Evolutionary conservation across 1,140 invertebrate species (phyloP), one percentile per base, ranked within the genome.

Genomic region (Drosophila mayri): DNA sequence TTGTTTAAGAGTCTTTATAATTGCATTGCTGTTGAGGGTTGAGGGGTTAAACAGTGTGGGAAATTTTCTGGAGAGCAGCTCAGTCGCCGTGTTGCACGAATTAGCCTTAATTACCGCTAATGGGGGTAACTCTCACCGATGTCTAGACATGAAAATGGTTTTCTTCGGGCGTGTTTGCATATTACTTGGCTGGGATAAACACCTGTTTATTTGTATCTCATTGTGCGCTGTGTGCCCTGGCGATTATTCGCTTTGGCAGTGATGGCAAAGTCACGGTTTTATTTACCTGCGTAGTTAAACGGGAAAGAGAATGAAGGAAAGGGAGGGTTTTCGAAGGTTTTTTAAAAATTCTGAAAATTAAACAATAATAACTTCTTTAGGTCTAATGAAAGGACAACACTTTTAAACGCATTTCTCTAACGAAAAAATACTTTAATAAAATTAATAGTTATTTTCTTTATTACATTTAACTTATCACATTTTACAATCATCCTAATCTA

Each of bases 201-300:
- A 72, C 54, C 70, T 73, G 55, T 67, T 67, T 81, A 59, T 76
- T 60, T 75, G 77, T 50, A 54, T 43, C 18, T 55, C 54, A 78
- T 43, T 55, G 44, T 55, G 35, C 41, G 25, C 22, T 30, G 50
- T 40, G n/a, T 59, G n/a, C 52, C 35, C 16, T 32, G 16, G 28
- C 57, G 20, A 61, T 55, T 41, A 43, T 9, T 28, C 7, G 14
- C 28, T 25, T 25, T 20, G 52, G 18, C 61, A 43, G 28, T 43
- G 37, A 11, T 64, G 57, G 9, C 18, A 43, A 16, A 58, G 18
- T 16, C 11, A 35, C 10, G 11, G 18, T 38, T 11, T 16, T 41
- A 61, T 41, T 64, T 54, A 25, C 20, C 37, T 4, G 5, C 1
- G 20, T 2, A 37, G 20, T 5, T 14, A 22, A 32, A 18, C 20